phyloP scores from a whole-genome alignment of 2,113 vertebrate species.

The Montifringilla adamsi region DNA sequence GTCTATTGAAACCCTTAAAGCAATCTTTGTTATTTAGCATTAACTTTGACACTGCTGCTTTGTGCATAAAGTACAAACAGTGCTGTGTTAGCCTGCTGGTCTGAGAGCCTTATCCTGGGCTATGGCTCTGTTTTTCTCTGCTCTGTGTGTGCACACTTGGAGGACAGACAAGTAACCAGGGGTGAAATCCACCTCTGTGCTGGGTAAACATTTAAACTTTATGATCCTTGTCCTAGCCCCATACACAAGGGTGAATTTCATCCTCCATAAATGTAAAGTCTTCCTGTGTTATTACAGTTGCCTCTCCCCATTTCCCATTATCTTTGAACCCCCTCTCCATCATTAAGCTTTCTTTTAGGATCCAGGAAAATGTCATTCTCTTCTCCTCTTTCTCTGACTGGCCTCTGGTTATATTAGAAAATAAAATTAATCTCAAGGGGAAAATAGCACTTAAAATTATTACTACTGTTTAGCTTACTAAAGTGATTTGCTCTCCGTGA shows the following conservation, averaged over 20 bases:
- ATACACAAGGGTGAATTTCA: constrained; percentile 12
- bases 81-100: not conserved
- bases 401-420: constrained; percentile 68
- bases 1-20: not conserved
- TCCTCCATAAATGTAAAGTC: constrained; percentile 41
- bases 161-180: not conserved
- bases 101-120: not conserved
- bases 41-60: not conserved
- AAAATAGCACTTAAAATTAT: constrained; percentile 74
- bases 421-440: constrained; percentile 74
- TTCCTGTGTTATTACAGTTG: constrained; percentile 42
- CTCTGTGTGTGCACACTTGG: not conserved
- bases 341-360: constrained; percentile 61
- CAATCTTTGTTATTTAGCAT: not conserved
- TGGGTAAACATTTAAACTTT: constrained; percentile 56
- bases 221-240: constrained; percentile 35
- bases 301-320: constrained; percentile 26
- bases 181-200: constrained; percentile 21
- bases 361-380: constrained; percentile 63
- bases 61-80: not conserved
- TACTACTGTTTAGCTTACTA: constrained; percentile 73
- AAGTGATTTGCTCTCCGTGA: constrained; percentile 69
- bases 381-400: constrained; percentile 47
- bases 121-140: not conserved
- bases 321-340: constrained; percentile 38